Evolutionary conservation across 2,797 vertebrate species (phyloP).

Genomic region (Sebastes baramenuke): DNA sequence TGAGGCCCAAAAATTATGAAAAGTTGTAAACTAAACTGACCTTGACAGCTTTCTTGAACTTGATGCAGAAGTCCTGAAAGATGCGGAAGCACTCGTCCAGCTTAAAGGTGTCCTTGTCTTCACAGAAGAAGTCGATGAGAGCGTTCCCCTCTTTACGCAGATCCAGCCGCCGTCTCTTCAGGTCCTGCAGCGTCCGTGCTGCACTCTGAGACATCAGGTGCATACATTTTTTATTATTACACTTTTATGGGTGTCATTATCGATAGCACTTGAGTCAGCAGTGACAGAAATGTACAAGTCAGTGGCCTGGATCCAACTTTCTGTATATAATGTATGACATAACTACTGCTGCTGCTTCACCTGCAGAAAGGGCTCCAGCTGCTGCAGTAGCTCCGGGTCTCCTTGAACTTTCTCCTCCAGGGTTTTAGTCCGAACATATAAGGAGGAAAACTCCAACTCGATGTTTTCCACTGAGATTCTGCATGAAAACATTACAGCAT

Average conservation of each 20-base stretch:
- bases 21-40: constrained; percentile 69
- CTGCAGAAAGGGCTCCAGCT: constrained; percentile 95
- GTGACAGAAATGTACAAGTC: constrained; percentile 3
- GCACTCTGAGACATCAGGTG: constrained; percentile 81
- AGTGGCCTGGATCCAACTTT: constrained; percentile 27
- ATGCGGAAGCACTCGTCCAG: constrained; percentile 97
- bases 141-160: constrained; percentile 89
- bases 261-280: constrained; percentile 35
- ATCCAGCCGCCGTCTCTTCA: constrained; percentile 87
- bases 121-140: constrained; percentile 98
- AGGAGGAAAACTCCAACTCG: constrained; percentile 89
- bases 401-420: constrained; percentile 90
- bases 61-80: constrained; percentile 95
- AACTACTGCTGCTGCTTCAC: constrained; percentile 73
- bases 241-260: constrained; percentile 10
- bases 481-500: constrained; percentile 3
- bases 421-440: constrained; percentile 87
- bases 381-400: constrained; percentile 87
- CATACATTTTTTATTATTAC: constrained; percentile 3
- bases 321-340: constrained; percentile 9
- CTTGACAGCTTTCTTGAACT: constrained; percentile 97
- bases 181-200: constrained; percentile 86
- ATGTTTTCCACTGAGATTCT: constrained; percentile 95
- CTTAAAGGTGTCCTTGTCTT: constrained; percentile 97
- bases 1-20: not conserved